These are phyloP conservation scores for Phalacrocorax brasilianus DNA, from an alignment of 2,113 vertebrate genomes.

Conservation along the genomic window DNA sequence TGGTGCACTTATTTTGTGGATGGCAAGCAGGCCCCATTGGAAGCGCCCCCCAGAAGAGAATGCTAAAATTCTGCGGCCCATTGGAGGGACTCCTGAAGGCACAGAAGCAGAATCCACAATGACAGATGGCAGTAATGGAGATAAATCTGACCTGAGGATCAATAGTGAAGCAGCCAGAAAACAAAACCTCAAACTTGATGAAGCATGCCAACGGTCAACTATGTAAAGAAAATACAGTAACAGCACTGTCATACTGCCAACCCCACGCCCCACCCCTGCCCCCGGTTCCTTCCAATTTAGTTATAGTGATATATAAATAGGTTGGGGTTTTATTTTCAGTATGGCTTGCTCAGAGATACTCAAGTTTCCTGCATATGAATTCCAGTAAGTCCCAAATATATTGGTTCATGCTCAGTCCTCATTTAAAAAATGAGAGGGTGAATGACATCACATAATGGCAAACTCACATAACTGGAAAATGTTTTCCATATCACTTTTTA, in stretches of 20 bases:
- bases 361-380: not conserved
- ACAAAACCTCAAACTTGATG: constrained; percentile 78
- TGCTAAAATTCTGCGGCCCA: constrained; percentile 42
- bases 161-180: constrained; percentile 75
- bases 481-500: not conserved
- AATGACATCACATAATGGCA: not conserved
- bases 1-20: constrained; percentile 87
- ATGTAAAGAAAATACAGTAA: constrained; percentile 61
- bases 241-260: not conserved
- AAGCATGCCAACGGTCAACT: constrained; percentile 75
- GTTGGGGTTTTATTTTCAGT: not conserved
- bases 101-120: constrained; percentile 57
- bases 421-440: not conserved
- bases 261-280: not conserved
- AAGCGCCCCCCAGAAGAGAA: constrained; percentile 84
- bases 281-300: not conserved
- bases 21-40: constrained; percentile 86
- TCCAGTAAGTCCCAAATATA: not conserved
- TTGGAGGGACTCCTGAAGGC: constrained; percentile 37
- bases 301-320: not conserved
- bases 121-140: constrained; percentile 28
- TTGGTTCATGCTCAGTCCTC: not conserved
- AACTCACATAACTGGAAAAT: not conserved
- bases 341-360: not conserved
- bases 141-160: constrained; percentile 67